Conservation (phyloP, 2,888 invertebrate species). For the Linnaemya tessellans region DNA sequence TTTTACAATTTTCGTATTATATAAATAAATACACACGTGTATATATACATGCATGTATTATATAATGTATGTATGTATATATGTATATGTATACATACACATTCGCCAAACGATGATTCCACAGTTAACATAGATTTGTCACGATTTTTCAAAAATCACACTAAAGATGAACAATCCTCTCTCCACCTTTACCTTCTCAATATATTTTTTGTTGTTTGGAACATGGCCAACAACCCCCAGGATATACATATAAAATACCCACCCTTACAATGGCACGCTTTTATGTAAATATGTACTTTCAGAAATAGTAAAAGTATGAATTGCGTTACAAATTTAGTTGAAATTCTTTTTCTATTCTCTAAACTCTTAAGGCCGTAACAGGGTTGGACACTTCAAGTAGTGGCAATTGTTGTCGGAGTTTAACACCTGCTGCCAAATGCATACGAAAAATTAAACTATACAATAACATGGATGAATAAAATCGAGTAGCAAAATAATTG, state of each 20-base stretch:
- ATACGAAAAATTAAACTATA: too few species aligned
- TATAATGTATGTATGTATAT: background rate
- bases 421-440: too few species aligned
- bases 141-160: background rate
- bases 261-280: slow-evolving; percentile 3
- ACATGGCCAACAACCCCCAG: slow-evolving; percentile 9
- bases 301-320: background rate
- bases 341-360: background rate
- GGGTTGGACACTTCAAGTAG: background rate
- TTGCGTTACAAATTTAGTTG: background rate
- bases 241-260: background rate
- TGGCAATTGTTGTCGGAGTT: too few species aligned
- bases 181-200: background rate
- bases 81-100: background rate
- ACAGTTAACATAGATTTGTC: background rate
- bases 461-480: too few species aligned
- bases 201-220: background rate
- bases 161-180: background rate
- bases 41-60: too few species aligned
- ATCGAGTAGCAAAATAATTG: too few species aligned
- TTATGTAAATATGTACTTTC: background rate
- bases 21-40: background rate
- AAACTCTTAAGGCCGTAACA: background rate
- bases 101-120: background rate
- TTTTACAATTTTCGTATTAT: background rate